phyloP scores from a whole-genome alignment of 2,113 vertebrate genomes.

The Mesembrinibis cayennensis region DNA sequence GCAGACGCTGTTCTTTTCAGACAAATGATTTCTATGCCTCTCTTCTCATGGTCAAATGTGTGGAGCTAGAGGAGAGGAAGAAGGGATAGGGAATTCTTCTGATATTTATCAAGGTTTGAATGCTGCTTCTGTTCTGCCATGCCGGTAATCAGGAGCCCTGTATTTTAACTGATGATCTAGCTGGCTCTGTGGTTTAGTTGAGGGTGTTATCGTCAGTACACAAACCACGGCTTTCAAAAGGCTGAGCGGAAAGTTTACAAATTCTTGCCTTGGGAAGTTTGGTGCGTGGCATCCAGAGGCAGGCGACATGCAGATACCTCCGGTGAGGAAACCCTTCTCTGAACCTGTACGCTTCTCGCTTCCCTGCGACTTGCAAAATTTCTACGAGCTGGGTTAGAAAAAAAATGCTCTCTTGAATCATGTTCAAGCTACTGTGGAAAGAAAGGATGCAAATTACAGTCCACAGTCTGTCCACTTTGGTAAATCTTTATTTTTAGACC shows the following conservation, averaged over 20 bases:
- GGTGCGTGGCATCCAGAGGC: background rate
- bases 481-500: conserved; percentile 51
- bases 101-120: background rate
- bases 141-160: background rate
- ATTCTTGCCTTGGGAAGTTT: background rate
- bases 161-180: background rate
- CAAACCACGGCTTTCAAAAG: background rate
- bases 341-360: background rate
- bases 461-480: background rate
- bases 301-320: background rate
- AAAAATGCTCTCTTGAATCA: background rate
- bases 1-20: background rate
- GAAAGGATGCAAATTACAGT: background rate
- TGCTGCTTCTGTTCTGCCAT: background rate
- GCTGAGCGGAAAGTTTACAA: background rate
- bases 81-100: background rate
- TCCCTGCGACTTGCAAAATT: background rate
- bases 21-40: background rate
- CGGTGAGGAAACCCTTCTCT: background rate
- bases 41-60: background rate
- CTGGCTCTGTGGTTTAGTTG: background rate
- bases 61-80: background rate
- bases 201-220: background rate
- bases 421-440: background rate
- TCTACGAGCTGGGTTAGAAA: background rate